Percentiles rank a stretch among this genome's conserved stretches.
phyloP scores from a whole-genome alignment of 2,113 vertebrate genomes.

The Nasalis larvatus region DNA sequence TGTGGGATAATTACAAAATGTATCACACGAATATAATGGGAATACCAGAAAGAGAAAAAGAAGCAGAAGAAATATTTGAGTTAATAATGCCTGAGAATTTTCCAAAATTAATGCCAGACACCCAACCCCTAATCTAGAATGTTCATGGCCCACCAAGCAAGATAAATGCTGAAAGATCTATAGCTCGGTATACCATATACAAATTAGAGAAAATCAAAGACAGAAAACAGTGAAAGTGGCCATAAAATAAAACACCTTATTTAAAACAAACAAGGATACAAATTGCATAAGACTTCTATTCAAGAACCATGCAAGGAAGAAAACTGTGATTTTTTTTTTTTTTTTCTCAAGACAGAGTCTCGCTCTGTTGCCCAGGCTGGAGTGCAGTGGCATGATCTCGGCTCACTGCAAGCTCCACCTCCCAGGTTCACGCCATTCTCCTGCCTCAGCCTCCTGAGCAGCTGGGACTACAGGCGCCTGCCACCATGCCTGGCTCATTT shows the following conservation, averaged over 20 bases:
- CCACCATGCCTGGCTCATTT: too few relatives aligned
- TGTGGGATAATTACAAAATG: background rate
- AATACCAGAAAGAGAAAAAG: background rate
- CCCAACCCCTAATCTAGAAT: background rate
- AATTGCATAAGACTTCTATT: background rate
- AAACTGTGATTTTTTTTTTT: too few relatives aligned
- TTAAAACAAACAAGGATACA: background rate
- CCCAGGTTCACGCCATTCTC: too few relatives aligned
- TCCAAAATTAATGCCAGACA: background rate
- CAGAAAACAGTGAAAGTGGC: background rate
- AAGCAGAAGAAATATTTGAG: background rate
- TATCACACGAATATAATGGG: background rate
- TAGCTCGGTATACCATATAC: background rate
- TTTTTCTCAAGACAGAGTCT: too few relatives aligned
- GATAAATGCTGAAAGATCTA: background rate
- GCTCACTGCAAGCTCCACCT: too few relatives aligned
- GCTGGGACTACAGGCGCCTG: too few relatives aligned
- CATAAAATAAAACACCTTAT: background rate
- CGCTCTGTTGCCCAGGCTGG: too few relatives aligned
- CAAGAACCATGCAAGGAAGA: background rate
- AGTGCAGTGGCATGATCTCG: too few relatives aligned
- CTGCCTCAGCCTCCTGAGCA: too few relatives aligned
- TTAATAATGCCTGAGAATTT: background rate
- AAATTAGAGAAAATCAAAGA: background rate
- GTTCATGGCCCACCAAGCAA: background rate